Percentiles rank a stretch among this genome's conserved stretches.
Evolutionary conservation across 2,888 invertebrate genomes (phyloP).

Genomic region (Serripes groenlandicus): DNA sequence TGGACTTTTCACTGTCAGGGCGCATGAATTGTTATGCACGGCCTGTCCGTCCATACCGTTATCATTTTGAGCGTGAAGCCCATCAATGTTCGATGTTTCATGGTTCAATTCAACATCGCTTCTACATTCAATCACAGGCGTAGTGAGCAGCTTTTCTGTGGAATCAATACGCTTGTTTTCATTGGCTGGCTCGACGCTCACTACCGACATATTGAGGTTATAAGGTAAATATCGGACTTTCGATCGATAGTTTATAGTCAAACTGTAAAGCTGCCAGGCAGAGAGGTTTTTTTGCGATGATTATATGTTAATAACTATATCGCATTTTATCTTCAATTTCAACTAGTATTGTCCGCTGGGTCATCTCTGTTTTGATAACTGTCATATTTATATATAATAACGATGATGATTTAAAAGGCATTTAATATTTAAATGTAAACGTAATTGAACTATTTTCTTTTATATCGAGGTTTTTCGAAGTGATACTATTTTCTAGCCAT

Average conservation of each 20-base stretch:
- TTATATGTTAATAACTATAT: constrained; percentile 21
- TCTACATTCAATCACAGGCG: constrained; percentile 40
- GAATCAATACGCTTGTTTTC: constrained; percentile 83
- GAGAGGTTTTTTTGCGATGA: constrained; percentile 17
- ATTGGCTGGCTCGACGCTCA: constrained; percentile 82
- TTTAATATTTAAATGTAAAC: too few species aligned
- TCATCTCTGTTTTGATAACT: too few species aligned
- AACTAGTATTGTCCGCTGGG: background rate
- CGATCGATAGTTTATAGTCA: constrained; percentile 17
- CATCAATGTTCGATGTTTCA: constrained; percentile 39
- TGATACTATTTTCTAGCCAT: too few species aligned
- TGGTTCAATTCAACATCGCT: constrained; percentile 35
- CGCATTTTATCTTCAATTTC: background rate
- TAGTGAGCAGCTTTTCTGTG: constrained; percentile 76
- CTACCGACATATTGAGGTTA: constrained; percentile 76
- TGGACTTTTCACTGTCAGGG: constrained; percentile 51
- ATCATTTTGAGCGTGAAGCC: constrained; percentile 47
- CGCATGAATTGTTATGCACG: constrained; percentile 45
- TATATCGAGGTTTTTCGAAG: too few species aligned
- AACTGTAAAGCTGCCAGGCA: constrained; percentile 18
- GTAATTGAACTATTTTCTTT: too few species aligned
- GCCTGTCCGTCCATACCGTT: constrained; percentile 59
- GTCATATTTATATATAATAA: too few species aligned
- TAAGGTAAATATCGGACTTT: constrained; percentile 24
- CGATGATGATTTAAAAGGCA: too few species aligned